These are phyloP conservation scores for Gallinago media DNA, from an alignment of 2,113 vertebrate species.

Conservation along the genomic window DNA sequence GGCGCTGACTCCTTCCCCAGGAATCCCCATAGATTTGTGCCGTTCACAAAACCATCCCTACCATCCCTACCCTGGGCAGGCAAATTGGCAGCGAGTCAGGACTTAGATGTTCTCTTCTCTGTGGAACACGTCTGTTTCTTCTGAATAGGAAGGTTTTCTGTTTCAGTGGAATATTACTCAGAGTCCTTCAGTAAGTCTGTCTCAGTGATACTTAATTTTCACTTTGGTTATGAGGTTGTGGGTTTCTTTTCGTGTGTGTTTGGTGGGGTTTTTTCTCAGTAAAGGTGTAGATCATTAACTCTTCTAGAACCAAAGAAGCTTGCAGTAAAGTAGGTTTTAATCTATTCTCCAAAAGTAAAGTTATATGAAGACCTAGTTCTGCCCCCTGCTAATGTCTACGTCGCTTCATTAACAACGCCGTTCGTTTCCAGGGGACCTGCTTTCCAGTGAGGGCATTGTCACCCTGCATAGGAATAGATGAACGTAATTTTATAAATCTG, in stretches of 20 bases:
- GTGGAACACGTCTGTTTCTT: background rate
- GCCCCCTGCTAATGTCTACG: background rate
- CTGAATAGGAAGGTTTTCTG: background rate
- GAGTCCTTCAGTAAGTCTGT: background rate
- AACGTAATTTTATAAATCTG: background rate
- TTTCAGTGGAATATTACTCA: conserved; percentile 9
- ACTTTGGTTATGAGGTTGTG: background rate
- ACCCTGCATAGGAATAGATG: background rate
- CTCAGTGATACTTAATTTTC: background rate
- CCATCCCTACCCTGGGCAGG: background rate
- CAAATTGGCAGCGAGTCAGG: background rate
- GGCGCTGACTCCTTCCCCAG: background rate
- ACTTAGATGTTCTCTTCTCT: background rate
- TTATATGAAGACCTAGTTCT: background rate
- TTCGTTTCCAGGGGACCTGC: background rate
- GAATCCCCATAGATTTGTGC: background rate
- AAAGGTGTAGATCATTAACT: background rate
- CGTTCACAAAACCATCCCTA: background rate
- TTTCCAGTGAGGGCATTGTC: background rate
- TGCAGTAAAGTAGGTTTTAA: background rate
- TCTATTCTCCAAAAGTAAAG: background rate
- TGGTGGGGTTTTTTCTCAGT: background rate
- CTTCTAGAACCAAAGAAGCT: background rate
- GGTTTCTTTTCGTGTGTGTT: background rate
- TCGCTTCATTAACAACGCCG: background rate